phyloP scores from a whole-genome alignment of 2,113 vertebrate genomes.

The Sciurus niger region DNA sequence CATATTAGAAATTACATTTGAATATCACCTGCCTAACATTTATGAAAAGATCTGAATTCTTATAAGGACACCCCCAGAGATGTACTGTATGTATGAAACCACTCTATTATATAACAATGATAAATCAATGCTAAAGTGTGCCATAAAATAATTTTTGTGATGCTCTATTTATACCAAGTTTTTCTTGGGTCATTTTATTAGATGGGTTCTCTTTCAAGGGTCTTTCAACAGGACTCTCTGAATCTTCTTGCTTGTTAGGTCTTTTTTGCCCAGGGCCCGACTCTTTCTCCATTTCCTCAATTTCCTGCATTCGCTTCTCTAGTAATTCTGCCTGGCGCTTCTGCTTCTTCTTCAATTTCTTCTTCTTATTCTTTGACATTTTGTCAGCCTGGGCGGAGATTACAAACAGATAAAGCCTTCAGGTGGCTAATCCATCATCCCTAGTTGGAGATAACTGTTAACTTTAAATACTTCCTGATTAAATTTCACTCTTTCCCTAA shows the following conservation, averaged over 20 bases:
- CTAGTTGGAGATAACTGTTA: constrained; percentile 78
- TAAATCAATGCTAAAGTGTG: constrained; percentile 63
- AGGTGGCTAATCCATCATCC: constrained; percentile 74
- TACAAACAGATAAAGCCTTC: constrained; percentile 83
- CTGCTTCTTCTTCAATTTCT: constrained; percentile 99
- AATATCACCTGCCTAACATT: constrained; percentile 61
- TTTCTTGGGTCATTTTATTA: constrained; percentile 86
- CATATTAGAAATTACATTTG: constrained; percentile 68
- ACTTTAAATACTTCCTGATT: constrained; percentile 82
- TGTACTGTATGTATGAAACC: constrained; percentile 52
- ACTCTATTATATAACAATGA: constrained; percentile 71
- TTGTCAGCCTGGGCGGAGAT: constrained; percentile 91
- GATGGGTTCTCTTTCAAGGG: constrained; percentile 87
- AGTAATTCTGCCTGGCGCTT: constrained; percentile 96
- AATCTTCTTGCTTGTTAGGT: constrained; percentile 90
- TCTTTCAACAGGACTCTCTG: constrained; percentile 87
- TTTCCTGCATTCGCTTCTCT: constrained; percentile 96
- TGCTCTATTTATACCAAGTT: constrained; percentile 87
- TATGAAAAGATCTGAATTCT: constrained; percentile 48
- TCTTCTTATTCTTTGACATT: constrained; percentile 99
- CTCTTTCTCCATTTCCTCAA: constrained; percentile 94
- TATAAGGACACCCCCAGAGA: constrained; percentile 76
- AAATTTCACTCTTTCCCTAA: constrained; percentile 72
- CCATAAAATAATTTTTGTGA: constrained; percentile 74
- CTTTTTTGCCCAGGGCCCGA: constrained; percentile 91